Base-by-base conservation (phyloP, 2,797 vertebrate genomes). In the Sus cebifrons region DNA sequence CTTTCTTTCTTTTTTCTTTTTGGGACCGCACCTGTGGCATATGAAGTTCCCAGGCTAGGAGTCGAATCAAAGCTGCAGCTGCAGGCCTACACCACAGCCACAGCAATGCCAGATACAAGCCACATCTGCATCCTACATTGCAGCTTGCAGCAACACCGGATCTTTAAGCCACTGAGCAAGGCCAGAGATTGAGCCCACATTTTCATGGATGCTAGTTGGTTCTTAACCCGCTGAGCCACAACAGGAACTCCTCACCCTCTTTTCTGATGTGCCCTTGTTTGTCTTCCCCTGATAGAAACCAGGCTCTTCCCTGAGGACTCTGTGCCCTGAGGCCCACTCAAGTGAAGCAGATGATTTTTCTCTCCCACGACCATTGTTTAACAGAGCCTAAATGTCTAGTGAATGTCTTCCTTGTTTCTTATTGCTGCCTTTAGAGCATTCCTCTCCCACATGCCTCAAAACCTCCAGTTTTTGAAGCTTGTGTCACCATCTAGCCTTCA, bases 381-480 rank as follows among this genome's bases (percentile, higher is more conserved):
- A 71, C 32, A 93, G 79, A 85, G 11, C 49, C 73, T 85, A 20
- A 78, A 85, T 23, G 6, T 89, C 20, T 2, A 11, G 29, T 32
- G 40, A 84, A 54, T 84, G 32, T 36, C 60, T 83, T 75, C 71
- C 18, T 14, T 83, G 36, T 9, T 75, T 68, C 32, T 94, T 70
- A 18, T 29, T 75, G 52, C 60, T 49, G 9, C 29, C 78, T n/a
- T 77, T 83, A 94, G 49, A 89, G 17, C 18, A 40, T 52, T 60
- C 40, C 18, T 44, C 13, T 84, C 23, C 68, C 36, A 89, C 10
- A 20, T 62, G 62, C 40, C 52, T 75, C n/a, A 77, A 89, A 84
- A 49, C 29, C 14, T 94, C 77, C 27, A 65, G 60, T 17, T 92
- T 94, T 77, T 92, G 70, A 62, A 88, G 62, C 25, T n/a, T 52